These are phyloP conservation scores for Enteromius fasciolatus DNA, from an alignment of 2,797 vertebrate species.

Conservation along the genomic window DNA sequence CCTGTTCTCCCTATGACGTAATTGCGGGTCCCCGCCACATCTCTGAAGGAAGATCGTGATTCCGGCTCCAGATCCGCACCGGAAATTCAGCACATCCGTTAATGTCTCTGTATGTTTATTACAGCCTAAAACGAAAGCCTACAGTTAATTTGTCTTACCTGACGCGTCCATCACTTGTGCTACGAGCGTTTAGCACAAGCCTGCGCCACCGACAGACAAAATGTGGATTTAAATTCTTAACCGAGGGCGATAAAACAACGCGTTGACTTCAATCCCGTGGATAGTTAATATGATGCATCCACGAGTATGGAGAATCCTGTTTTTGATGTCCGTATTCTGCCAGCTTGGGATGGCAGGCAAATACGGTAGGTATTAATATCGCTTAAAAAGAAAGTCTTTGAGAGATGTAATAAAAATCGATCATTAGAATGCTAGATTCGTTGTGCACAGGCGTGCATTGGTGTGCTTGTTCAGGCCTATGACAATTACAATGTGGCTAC, in stretches of 20 bases:
- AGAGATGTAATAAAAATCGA: background rate
- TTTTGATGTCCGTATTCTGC: slow-evolving; percentile 63
- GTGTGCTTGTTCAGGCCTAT: slow-evolving; percentile 12
- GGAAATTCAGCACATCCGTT: slow-evolving; percentile 48
- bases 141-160: slow-evolving; percentile 41
- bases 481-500: background rate
- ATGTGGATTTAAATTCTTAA: slow-evolving; percentile 57
- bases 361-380: slow-evolving; percentile 64
- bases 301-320: slow-evolving; percentile 63
- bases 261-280: slow-evolving; percentile 39
- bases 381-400: background rate
- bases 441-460: background rate
- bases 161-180: slow-evolving; percentile 37
- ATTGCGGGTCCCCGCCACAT: slow-evolving; percentile 57
- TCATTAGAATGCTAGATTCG: background rate
- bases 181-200: slow-evolving; percentile 40
- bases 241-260: slow-evolving; percentile 31
- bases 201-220: slow-evolving; percentile 36
- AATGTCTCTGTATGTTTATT: slow-evolving; percentile 53
- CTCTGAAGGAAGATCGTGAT: slow-evolving; percentile 20
- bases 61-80: slow-evolving; percentile 60
- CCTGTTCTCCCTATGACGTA: slow-evolving; percentile 54
- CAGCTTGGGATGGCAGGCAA: slow-evolving; percentile 63
- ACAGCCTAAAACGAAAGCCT: slow-evolving; percentile 42
- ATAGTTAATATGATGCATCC: slow-evolving; percentile 58